These are phyloP conservation scores for Syrphus vitripennis DNA, from an alignment of 2,888 invertebrate genomes.

Conservation along the genomic window DNA sequence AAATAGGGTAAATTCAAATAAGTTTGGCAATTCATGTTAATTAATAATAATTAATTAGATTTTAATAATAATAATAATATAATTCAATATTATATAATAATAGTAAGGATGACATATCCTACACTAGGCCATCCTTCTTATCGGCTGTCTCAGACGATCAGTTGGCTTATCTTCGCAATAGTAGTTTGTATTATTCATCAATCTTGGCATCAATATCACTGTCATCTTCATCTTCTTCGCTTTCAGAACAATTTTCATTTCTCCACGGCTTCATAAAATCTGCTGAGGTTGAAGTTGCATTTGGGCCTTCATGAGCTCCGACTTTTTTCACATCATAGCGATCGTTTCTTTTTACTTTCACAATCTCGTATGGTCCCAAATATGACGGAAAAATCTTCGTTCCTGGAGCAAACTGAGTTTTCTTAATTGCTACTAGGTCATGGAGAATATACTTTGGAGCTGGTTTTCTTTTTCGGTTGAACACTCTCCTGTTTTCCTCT, in stretches of 20 bases:
- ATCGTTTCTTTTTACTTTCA: slow-evolving; percentile 73
- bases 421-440: slow-evolving; percentile 72
- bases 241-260: background rate
- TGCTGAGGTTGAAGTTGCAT: slow-evolving; percentile 12
- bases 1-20: too few relatives aligned
- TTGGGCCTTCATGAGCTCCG: slow-evolving; percentile 16
- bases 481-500: slow-evolving; percentile 52
- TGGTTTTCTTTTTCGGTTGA: slow-evolving; percentile 28
- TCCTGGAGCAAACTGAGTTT: slow-evolving; percentile 76
- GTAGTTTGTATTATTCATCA: background rate
- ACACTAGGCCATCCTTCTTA: background rate
- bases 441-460: slow-evolving; percentile 25
- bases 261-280: too few relatives aligned
- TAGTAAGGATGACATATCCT: too few relatives aligned
- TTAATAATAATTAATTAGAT: too few relatives aligned
- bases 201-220: background rate
- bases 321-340: slow-evolving; percentile 75
- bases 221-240: slow-evolving; percentile 1
- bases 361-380: slow-evolving; percentile 76
- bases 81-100: too few relatives aligned
- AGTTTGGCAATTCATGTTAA: too few relatives aligned
- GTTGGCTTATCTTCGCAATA: background rate
- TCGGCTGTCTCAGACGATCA: slow-evolving; percentile 18
- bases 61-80: too few relatives aligned
- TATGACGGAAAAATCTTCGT: slow-evolving; percentile 75